Evolutionary conservation across 2,797 vertebrate genomes (phyloP).

Genomic region (Loriculus beryllinus): DNA sequence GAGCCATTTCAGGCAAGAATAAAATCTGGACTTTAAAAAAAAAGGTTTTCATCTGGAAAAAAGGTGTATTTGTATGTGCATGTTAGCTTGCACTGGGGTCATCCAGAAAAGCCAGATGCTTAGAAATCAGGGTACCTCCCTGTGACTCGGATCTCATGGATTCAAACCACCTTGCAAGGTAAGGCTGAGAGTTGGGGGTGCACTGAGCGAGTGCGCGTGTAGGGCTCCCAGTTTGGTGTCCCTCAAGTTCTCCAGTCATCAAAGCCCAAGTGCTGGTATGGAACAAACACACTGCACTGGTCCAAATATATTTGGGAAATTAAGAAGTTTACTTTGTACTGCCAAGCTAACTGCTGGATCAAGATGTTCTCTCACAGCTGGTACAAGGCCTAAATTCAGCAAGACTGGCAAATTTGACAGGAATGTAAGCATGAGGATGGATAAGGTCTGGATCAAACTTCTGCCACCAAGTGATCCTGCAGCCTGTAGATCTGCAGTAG

Average conservation of each 20-base stretch:
- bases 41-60: background rate
- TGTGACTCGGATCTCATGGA: background rate
- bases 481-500: background rate
- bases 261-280: background rate
- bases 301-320: background rate
- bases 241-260: background rate
- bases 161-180: background rate
- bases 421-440: background rate
- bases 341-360: background rate
- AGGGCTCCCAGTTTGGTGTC: background rate
- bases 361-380: background rate
- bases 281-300: background rate
- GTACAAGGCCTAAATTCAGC: background rate
- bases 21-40: background rate
- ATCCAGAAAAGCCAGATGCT: background rate
- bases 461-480: background rate
- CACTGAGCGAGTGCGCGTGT: background rate
- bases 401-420: background rate
- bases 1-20: background rate
- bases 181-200: background rate
- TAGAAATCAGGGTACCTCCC: rapidly evolving
- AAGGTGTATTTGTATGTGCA: background rate
- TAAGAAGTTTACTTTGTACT: background rate
- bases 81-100: background rate
- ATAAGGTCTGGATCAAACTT: background rate